Percentiles rank a stretch among this genome's conserved stretches.
These are phyloP conservation scores for Cyclina sinensis DNA, from an alignment of 1,140 invertebrate species.

Conservation along the genomic window DNA sequence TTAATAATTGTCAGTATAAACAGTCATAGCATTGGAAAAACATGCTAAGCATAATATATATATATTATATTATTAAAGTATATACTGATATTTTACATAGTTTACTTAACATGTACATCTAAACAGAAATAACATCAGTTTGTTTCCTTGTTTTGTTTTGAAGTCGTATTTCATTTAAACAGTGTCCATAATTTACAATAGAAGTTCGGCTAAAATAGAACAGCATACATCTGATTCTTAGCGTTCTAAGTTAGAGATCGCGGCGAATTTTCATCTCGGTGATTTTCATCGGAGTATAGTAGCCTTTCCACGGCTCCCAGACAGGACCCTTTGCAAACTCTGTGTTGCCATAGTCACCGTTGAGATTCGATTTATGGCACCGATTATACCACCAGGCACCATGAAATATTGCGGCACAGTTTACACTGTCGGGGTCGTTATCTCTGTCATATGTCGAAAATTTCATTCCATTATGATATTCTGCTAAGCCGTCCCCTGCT, in stretches of 20 bases:
- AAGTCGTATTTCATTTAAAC: too few species aligned
- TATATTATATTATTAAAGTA: too few species aligned
- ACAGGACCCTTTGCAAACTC: background rate
- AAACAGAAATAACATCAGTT: too few species aligned
- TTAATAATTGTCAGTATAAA: too few species aligned
- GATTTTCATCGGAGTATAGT: slow-evolving; percentile 12
- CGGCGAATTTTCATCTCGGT: slow-evolving; percentile 46
- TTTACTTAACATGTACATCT: too few species aligned
- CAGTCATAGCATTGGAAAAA: too few species aligned
- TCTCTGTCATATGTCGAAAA: slow-evolving; percentile 60
- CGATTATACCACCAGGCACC: slow-evolving; percentile 63
- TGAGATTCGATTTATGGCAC: slow-evolving; percentile 59
- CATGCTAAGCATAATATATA: too few species aligned
- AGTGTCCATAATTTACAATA: too few species aligned
- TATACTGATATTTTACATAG: too few species aligned
- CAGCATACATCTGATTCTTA: too few species aligned
- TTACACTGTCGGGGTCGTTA: background rate
- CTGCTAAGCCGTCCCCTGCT: background rate
- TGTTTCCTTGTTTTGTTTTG: too few species aligned
- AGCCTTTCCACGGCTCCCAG: background rate
- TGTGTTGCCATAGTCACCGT: slow-evolving; percentile 52
- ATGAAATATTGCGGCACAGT: slow-evolving; percentile 41
- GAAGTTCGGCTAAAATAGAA: too few species aligned
- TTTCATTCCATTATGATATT: slow-evolving; percentile 6
- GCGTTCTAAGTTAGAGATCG: background rate